These are phyloP conservation scores for Leptopilina boulardi DNA, from an alignment of 1,140 invertebrate genomes.

Conservation along the genomic window DNA sequence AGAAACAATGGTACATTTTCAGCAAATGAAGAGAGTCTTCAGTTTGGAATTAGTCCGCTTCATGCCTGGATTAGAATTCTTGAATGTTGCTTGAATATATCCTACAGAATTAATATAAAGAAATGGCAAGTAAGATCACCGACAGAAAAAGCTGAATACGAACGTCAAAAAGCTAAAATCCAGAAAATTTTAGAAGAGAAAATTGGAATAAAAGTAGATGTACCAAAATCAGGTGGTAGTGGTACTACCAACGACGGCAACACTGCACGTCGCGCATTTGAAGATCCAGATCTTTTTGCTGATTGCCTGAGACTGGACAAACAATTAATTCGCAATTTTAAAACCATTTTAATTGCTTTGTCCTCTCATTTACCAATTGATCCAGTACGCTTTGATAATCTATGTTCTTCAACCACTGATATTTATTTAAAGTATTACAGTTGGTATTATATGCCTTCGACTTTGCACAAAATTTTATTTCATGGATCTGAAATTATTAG, in stretches of 20 bases:
- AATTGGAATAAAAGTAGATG: background rate
- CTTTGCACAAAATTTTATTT: constrained; percentile 57
- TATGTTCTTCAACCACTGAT: constrained; percentile 36
- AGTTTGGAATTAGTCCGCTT: too few species aligned
- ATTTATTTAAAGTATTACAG: constrained; percentile 50
- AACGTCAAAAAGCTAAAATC: background rate
- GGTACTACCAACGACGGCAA: background rate
- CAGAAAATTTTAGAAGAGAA: background rate
- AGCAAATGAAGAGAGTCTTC: too few species aligned
- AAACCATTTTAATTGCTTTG: background rate
- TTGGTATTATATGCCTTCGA: constrained; percentile 56
- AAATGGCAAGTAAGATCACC: background rate
- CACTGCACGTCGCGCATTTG: background rate
- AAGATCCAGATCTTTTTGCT: background rate
- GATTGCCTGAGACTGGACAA: background rate
- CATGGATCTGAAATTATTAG: constrained; percentile 56
- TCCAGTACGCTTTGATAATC: too few species aligned
- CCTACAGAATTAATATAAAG: background rate
- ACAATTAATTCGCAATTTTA: background rate
- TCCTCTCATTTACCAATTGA: background rate
- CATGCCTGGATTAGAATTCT: too few species aligned
- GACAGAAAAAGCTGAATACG: background rate
- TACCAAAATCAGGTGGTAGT: background rate
- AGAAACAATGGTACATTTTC: too few species aligned
- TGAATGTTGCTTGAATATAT: background rate